Base-by-base conservation (phyloP, 2,113 vertebrate species). In the Columba janthina region DNA sequence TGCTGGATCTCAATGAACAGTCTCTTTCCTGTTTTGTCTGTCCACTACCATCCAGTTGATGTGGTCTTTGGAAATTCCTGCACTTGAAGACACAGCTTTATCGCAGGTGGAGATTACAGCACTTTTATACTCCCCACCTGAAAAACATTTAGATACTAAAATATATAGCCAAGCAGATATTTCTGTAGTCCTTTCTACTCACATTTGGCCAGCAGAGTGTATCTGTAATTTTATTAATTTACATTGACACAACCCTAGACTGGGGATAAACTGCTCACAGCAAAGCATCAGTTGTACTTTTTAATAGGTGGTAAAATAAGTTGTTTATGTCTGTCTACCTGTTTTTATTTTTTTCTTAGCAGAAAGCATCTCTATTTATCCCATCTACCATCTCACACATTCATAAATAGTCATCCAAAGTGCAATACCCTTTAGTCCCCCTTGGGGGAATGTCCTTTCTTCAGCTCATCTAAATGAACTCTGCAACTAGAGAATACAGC, bases 401-500 rank as follows among this genome's bases (percentile, higher is more conserved):
- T 85, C 24, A 56, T 56, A 53, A 83, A 53, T 6, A 79, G 36
- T 51, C 26, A 78, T 54, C 10, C 6, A 20, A 82, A 85, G 15
- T 57, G 18, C 29, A 85, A 64, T 44, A 57, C 24, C 31, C 21
- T 93, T 96, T 73, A 58, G 36, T 31, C 40, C 38, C 19, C 40
- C 84, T n/a, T n/a, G 0, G 69, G 79, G 87, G 85, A 96, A 92
- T 85, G 77, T 64, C 54, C 34, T 88, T 40, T 93, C 60, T 93
- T 96, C 95, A 96, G 83, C 64, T 87, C 44, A 73, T 76, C 71
- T 58, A 89, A 95, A 93, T 14, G 26, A 97, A 96, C n/a, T 51
- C 76, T 60, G 66, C 77, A 80, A 62, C 75, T 71, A 57, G 26
- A 88, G 40, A 92, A 90, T 73, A 73, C 38, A 92, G 40, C 72